Evolutionary conservation across 2,797 vertebrate genomes (phyloP).

Genomic region (Bryconaethiops microstoma): DNA sequence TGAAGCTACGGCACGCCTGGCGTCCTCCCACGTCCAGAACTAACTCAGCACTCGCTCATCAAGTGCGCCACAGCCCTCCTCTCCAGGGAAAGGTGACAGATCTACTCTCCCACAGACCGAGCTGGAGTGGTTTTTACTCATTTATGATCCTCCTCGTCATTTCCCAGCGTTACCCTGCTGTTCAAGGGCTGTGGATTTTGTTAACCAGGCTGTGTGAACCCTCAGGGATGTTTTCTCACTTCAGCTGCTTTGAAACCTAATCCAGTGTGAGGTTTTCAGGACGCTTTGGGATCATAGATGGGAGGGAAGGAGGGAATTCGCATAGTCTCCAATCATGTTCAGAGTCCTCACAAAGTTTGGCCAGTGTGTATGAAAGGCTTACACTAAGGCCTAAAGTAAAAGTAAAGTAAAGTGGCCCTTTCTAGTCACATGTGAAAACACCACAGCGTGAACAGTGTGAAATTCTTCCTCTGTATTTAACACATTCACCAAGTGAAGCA

Average conservation of each 20-base stretch:
- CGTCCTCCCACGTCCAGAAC: conserved; percentile 19
- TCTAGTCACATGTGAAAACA: too few relatives aligned
- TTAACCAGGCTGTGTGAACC: not conserved
- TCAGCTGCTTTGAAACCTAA: conserved; percentile 37
- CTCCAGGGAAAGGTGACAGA: conserved; percentile 14
- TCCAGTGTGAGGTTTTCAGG: conserved; percentile 27
- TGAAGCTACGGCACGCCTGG: conserved; percentile 23
- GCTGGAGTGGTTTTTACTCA: conserved; percentile 46
- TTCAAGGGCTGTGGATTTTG: not conserved
- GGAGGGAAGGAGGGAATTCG: not conserved
- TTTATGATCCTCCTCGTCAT: conserved; percentile 48
- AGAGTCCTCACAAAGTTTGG: not conserved
- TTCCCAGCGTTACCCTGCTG: conserved; percentile 56
- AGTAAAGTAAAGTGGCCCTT: too few relatives aligned
- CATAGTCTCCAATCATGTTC: not conserved
- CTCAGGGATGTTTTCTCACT: conserved; percentile 6
- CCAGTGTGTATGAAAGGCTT: not conserved
- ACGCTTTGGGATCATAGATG: not conserved
- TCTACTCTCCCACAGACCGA: conserved; percentile 30
- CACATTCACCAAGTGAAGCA: too few relatives aligned
- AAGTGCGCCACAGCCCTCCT: conserved; percentile 17
- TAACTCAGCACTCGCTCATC: not conserved
- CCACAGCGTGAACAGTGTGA: too few relatives aligned
- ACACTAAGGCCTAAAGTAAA: too few relatives aligned
- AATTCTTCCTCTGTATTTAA: too few relatives aligned